These are phyloP conservation scores for Tonatia bakeri DNA, from an alignment of 2,113 vertebrate species.

Conservation along the genomic window DNA sequence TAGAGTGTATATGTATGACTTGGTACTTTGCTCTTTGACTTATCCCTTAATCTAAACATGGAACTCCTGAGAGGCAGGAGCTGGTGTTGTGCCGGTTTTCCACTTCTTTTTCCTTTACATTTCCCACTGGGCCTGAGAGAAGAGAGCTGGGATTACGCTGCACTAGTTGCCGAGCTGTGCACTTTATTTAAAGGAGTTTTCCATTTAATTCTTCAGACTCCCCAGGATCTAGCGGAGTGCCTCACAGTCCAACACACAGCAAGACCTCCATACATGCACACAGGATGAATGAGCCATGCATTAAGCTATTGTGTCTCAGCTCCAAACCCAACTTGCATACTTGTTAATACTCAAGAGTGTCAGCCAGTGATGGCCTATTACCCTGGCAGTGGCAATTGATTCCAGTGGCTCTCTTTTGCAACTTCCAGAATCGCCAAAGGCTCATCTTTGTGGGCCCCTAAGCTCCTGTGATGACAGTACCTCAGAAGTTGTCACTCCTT, in stretches of 20 bases:
- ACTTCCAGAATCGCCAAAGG: background rate
- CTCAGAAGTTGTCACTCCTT: background rate
- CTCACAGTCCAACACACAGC: fast-evolving
- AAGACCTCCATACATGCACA: background rate
- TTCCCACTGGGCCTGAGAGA: background rate
- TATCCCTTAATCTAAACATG: background rate
- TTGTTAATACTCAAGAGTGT: background rate
- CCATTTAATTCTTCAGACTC: background rate
- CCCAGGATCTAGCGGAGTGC: background rate
- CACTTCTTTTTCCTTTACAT: background rate
- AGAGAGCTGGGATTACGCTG: background rate
- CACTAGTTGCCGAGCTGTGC: background rate
- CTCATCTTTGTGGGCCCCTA: background rate
- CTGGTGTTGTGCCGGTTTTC: background rate
- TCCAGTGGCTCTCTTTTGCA: background rate
- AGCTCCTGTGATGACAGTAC: background rate
- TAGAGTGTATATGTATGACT: background rate
- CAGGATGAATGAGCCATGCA: fast-evolving
- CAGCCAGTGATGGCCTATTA: too few relatives aligned
- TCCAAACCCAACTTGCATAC: background rate
- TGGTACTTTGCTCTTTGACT: background rate
- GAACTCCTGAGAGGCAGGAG: background rate
- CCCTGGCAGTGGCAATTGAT: background rate
- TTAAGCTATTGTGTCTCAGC: background rate
- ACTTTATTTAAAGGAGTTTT: background rate